Evolutionary conservation across 2,797 vertebrate genomes (phyloP), one percentile per base, ranked within the genome.

Genomic region (Neosalanx taihuensis): DNA sequence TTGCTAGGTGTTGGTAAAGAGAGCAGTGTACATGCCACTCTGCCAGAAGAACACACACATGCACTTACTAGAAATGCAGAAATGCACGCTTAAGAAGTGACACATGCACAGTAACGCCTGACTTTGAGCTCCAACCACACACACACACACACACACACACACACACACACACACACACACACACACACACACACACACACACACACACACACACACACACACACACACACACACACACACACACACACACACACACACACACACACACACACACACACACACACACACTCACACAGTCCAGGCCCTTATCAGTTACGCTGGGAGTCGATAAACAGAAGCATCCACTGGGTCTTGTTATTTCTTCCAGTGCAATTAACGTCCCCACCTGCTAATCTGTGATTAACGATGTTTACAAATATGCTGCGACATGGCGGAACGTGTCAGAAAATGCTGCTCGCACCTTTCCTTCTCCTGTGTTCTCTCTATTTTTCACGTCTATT

Each of bases 381-480:
- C 88, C 92, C 94, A 96, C 96, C 94, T 96, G 95, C 93, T 95
- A 94, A 96, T 92, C 92, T 87, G 88, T 96, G 94, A 96, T 96
- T 95, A 95, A 95, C 88, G 88, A 90, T 94, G 93, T 95, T 96
- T 95, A 95, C 94, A 92, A 92, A 95, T 91, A 93, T 1, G 85
- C 89, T 84, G 78, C 80, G 87, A 81, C 80, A 35, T 85, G 85
- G 85, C 31, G 9, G 84, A 84, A 83, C 70, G 83, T 80, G 87
- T 79, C 35, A 46, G 70, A 84, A 46, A 69, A 84, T 58, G 65
- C 88, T 76, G 75, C 69, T 86, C 87, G 76, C 86, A 81, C 83
- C 83, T 89, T 85, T 76, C 76, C 69, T 69, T 77, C 71, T 73
- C 46, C 51, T 59, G 71, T 71, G 74, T 70, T 59, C 57, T 59